Base-by-base conservation (phyloP, 2,888 invertebrate species). In the Myopa tessellatipennis region DNA sequence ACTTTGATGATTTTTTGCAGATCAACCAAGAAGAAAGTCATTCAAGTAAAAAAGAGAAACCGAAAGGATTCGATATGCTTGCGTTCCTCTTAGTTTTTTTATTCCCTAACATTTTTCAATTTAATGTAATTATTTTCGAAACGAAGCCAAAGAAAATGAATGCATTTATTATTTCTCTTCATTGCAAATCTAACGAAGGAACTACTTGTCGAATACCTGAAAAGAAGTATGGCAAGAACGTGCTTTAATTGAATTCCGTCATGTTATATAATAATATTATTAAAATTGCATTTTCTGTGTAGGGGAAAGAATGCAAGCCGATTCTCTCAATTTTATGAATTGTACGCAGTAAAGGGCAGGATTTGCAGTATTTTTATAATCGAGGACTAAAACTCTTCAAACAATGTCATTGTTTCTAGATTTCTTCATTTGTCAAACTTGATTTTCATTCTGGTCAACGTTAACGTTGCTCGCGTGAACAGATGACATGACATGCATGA, bases 361-460 rank as follows among this genome's bases (percentile, higher is more conserved):
- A 50, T 8, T 8, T 8, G 50, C 50, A 50, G 12, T 6, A 50
- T 50, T 50, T 12, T 6, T 50, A n/a, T n/a, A n/a, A n/a, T n/a
- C n/a, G n/a, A n/a, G n/a, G n/a, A n/a, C n/a, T 40, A 40, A 40
- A 40, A 6, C 7, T 50, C 50, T 50, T 55, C 16, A 55, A 36
- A 67, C 7, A 36, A 12, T 16, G 16, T 55, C 70, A 18, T 26
- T 69, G 40, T 70, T 36, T 26, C 26, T 70, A n/a, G n/a, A 52
- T 10, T 70, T 34, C 55, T 14, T 26, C 36, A 55, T 4, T 16
- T 6, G 4, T 7, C n/a, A n/a, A 55, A 55, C 55, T 67, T 70
- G 55, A 70, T 70, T 70, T 70, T 52, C 69, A 50, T 45, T n/a
- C 45, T 45, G 69, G 50, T 26, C n/a, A n/a, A n/a, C n/a, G n/a